Conservation (phyloP, 2,888 invertebrate genomes). For the Torymus tubicola region DNA sequence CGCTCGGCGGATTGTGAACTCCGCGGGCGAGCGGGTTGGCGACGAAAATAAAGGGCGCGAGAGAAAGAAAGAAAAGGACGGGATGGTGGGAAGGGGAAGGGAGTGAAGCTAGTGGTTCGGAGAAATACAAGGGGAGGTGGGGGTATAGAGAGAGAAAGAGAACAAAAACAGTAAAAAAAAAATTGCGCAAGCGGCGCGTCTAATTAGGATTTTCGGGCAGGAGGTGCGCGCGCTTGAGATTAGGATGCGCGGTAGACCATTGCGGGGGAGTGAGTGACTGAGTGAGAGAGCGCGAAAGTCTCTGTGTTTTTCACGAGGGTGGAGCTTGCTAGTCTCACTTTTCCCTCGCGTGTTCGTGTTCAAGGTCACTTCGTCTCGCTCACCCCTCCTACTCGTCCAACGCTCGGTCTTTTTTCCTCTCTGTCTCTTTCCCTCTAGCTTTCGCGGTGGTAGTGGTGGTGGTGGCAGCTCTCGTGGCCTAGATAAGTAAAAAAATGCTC, state of each 20-base stretch:
- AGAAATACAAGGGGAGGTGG: not conserved
- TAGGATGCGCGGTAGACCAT: conserved; percentile 36
- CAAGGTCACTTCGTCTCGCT: conserved; percentile 34
- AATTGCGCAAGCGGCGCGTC: conserved; percentile 32
- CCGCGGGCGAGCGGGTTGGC: conserved; percentile 23
- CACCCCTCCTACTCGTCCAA: too few species aligned
- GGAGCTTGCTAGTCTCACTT: conserved; percentile 10
- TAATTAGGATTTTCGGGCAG: conserved; percentile 53
- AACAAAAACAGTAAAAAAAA: conserved; percentile 10
- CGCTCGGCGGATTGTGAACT: conserved; percentile 55
- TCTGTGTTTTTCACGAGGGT: conserved; percentile 8
- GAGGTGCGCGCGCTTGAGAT: conserved; percentile 6
- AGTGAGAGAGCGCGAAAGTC: too few species aligned
- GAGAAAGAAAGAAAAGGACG: conserved; percentile 52
- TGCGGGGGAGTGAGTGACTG: too few species aligned
- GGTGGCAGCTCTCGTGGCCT: conserved; percentile 39
- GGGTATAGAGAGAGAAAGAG: not conserved
- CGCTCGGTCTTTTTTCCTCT: too few species aligned
- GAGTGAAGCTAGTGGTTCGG: not conserved
- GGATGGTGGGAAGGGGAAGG: too few species aligned
- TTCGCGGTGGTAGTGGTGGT: not conserved
- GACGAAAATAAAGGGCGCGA: conserved; percentile 42
- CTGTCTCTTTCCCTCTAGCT: conserved; percentile 6
- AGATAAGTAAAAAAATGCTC: conserved; percentile 52
- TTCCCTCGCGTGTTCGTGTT: conserved; percentile 21